Evolutionary conservation across 2,888 invertebrate genomes (phyloP), one percentile per base, ranked within the genome.

Genomic region (Caradrina kadenii): DNA sequence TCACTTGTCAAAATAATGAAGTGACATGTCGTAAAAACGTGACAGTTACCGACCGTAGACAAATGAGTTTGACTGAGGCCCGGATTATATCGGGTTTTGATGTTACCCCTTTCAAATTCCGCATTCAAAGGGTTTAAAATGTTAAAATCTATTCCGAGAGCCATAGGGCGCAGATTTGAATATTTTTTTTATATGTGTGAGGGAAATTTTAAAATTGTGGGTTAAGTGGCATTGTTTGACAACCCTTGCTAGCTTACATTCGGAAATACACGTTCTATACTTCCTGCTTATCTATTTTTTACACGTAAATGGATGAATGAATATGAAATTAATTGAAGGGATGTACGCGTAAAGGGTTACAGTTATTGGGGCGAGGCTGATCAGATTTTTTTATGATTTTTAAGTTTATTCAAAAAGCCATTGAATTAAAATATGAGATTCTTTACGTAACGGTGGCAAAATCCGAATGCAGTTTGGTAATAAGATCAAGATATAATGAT

Each of bases 251-350:
- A 86, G 86, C 71, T 86, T 86, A 83, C 74, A 62, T 84, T 84
- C 85, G 87, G 90, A 89, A 91, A 90, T 85, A 76, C 76, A 80
- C 80, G 80, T 89, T 88, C 82, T 86, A 71, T 84, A 88, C 90
- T 93, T 94, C 93, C 92, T 91, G 89, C 86, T 87, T 90, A 87
- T 91, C 89, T 90, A 88, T 90, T 90, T 91, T 91, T 91, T 91
- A 83, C 83, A 76, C 76, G 81, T 76, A 85, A 87, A 89, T 92
- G 91, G 91, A 90, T 88, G 87, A 85, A 92, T 93, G 91, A 94
- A 95, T 94, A 91, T 90, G 90, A 91, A 92, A 93, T 94, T 94
- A 94, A 94, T 94, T 93, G 92, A 89, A 93, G 94, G 93, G 92
- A 89, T 86, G 85, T 89, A 84, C 84, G 65, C 71, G 72, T 79